Evolutionary conservation across 2,797 vertebrate genomes (phyloP).

Genomic region (Valencia hispanica): DNA sequence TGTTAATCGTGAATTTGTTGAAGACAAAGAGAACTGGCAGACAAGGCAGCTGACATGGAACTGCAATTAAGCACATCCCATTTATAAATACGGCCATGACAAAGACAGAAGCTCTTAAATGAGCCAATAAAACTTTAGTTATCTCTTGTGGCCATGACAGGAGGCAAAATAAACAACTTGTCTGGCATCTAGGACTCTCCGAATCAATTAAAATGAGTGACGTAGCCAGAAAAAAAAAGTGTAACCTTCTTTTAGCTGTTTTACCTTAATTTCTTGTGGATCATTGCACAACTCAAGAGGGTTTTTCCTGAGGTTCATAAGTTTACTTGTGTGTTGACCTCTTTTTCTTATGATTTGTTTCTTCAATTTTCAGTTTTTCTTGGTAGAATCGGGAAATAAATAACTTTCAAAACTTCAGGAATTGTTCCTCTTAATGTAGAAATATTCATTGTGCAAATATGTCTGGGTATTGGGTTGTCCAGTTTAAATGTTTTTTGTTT

Average conservation of each 20-base stretch:
- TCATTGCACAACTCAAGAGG: background rate
- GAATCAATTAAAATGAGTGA: constrained; percentile 7
- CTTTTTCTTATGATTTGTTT: background rate
- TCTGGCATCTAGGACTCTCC: background rate
- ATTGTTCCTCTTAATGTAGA: background rate
- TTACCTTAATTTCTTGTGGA: constrained; percentile 2
- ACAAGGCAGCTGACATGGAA: constrained; percentile 33
- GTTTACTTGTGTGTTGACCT: background rate
- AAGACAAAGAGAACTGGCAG: constrained; percentile 25
- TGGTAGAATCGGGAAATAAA: background rate
- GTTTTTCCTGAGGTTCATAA: background rate
- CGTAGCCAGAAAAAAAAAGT: background rate
- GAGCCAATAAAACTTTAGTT: constrained; percentile 43
- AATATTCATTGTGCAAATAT: background rate
- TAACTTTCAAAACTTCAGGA: background rate
- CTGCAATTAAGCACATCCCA: constrained; percentile 31
- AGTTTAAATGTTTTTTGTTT: background rate
- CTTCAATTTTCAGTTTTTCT: background rate
- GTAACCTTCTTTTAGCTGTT: background rate
- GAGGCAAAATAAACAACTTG: background rate
- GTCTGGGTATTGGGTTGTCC: background rate
- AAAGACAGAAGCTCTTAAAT: constrained; percentile 31
- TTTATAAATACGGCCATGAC: constrained; percentile 19
- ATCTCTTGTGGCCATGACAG: constrained; percentile 32
- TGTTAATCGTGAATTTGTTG: constrained; percentile 27